Conservation (phyloP, 2,113 vertebrate species). For the Cyrtonyx montezumae region DNA sequence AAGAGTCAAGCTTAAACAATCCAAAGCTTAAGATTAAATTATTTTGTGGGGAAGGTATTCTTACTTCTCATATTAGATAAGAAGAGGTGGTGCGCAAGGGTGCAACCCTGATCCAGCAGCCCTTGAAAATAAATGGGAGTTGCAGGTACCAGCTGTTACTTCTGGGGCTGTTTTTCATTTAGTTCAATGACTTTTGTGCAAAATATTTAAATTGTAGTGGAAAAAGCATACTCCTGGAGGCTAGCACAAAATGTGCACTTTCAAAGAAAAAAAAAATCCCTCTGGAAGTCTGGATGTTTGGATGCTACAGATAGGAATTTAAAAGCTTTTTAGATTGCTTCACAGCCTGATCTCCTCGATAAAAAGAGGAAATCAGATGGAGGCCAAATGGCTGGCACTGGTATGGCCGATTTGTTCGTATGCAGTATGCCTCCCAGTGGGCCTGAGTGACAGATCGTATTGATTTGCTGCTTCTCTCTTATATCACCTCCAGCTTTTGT, state of each 20-base stretch:
- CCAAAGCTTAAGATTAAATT: not conserved
- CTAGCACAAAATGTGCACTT: not conserved
- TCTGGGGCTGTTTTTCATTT: not conserved
- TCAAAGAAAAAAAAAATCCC: not conserved
- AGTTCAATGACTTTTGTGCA: not conserved
- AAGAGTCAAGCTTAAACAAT: too few species aligned
- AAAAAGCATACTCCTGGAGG: not conserved
- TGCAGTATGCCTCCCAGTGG: not conserved
- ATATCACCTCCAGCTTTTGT: not conserved
- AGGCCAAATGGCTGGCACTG: not conserved
- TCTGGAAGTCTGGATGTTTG: not conserved
- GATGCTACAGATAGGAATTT: not conserved
- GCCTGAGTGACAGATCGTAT: rapidly evolving
- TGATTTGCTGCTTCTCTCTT: not conserved
- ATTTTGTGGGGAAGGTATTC: not conserved
- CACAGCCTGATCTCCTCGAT: not conserved
- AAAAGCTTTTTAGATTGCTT: not conserved
- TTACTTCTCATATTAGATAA: not conserved
- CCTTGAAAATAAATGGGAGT: not conserved
- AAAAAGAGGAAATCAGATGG: not conserved
- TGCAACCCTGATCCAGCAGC: not conserved
- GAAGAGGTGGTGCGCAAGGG: not conserved
- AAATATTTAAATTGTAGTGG: not conserved
- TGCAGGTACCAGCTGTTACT: not conserved
- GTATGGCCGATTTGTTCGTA: not conserved